phyloP scores from a whole-genome alignment of 2,113 vertebrate genomes.

The Globicephala melas region DNA sequence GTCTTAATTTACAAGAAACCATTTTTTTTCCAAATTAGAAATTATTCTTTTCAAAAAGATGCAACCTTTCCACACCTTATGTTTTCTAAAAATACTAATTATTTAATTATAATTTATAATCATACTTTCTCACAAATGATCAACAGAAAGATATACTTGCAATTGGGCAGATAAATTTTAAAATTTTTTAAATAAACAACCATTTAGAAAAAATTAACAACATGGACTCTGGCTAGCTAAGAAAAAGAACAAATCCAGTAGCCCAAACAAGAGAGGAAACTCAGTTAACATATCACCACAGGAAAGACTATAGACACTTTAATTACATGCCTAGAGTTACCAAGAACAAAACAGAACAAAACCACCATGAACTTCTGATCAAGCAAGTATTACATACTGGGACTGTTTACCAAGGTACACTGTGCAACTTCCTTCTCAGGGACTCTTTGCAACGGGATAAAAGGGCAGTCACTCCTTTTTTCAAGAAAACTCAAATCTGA shows the following conservation, averaged over 20 bases:
- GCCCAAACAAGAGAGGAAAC: not conserved
- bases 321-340: not conserved
- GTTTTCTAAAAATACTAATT: slow-evolving; percentile 24
- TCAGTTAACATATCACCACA: not conserved
- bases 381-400: not conserved
- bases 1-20: not conserved
- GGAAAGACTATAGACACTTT: not conserved
- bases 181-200: not conserved
- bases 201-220: slow-evolving; percentile 9
- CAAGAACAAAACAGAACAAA: not conserved
- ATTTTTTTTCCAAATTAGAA: not conserved
- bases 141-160: not conserved
- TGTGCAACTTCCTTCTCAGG: slow-evolving; percentile 2
- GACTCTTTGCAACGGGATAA: not conserved
- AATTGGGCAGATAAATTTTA: not conserved
- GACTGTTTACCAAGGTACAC: not conserved
- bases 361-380: not conserved
- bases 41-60: not conserved
- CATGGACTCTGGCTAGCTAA: not conserved
- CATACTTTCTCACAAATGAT: not conserved
- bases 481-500: not conserved
- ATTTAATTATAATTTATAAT: not conserved
- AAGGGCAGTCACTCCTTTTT: not conserved
- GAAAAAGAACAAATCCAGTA: not conserved
- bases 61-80: not conserved